These are phyloP conservation scores for Xenopus laevis DNA, from an alignment of 2,113 vertebrate genomes.

Conservation along the genomic window DNA sequence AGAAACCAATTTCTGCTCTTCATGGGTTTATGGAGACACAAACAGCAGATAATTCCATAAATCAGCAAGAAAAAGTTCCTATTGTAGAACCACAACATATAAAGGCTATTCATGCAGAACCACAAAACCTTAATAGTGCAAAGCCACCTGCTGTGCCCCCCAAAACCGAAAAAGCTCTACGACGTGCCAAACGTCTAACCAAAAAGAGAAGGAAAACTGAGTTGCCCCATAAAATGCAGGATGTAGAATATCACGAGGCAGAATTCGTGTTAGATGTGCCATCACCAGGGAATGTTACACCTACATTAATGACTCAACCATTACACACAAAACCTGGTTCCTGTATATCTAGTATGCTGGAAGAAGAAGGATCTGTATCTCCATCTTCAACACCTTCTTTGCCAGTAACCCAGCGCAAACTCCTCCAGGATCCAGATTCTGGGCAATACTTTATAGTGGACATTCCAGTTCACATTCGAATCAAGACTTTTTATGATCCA, in stretches of 20 bases:
- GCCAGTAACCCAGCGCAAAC: conserved; percentile 80
- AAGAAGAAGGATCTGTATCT: conserved; percentile 26
- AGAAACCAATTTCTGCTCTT: neutral
- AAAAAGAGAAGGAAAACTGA: conserved; percentile 81
- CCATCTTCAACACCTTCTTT: conserved; percentile 61
- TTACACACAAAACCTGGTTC: neutral
- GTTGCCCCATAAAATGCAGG: conserved; percentile 52
- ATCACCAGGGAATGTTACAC: conserved; percentile 36
- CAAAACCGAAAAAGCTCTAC: conserved; percentile 89
- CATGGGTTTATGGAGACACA: neutral
- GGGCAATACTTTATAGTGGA: conserved; percentile 91
- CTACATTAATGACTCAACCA: conserved; percentile 35
- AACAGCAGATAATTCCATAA: neutral
- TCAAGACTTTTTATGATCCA: conserved; percentile 93
- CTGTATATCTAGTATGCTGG: conserved; percentile 50
- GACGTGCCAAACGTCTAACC: conserved; percentile 84
- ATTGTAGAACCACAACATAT: neutral
- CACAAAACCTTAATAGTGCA: conserved; percentile 41
- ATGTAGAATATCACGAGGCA: conserved; percentile 45
- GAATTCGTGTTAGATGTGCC: conserved; percentile 43
- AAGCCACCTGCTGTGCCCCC: conserved; percentile 88
- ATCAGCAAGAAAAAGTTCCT: neutral
- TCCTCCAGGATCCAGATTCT: conserved; percentile 90
- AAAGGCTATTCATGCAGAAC: neutral
- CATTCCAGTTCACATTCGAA: conserved; percentile 81